Conservation (phyloP, 2,888 invertebrate genomes). For the Kuschelorhynchus macadamiae region DNA sequence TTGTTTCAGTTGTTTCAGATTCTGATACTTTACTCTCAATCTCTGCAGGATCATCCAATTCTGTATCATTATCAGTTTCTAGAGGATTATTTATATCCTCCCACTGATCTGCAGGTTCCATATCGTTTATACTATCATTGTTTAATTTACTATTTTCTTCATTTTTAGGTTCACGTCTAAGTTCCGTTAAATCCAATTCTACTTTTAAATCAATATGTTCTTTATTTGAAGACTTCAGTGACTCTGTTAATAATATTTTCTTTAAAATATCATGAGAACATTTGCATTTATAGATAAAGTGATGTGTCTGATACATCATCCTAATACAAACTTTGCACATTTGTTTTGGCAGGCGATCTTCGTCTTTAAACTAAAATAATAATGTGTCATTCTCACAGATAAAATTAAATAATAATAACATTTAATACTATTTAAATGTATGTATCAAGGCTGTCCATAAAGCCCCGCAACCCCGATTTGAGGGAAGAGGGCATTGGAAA, state of each 20-base stretch:
- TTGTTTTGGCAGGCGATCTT: slow-evolving; percentile 42
- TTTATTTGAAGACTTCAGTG: slow-evolving; percentile 1
- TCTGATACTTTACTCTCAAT: slow-evolving; percentile 12
- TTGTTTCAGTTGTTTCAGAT: background rate
- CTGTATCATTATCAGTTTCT: slow-evolving; percentile 24
- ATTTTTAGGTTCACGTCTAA: background rate
- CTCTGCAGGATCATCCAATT: slow-evolving; percentile 15
- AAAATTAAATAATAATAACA: too few species aligned
- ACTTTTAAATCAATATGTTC: too few species aligned
- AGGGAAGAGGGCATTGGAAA: too few species aligned
- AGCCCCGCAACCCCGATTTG: too few species aligned
- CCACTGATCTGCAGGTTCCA: background rate
- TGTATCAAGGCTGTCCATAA: too few species aligned
- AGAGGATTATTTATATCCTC: background rate
- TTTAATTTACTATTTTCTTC: slow-evolving; percentile 8
- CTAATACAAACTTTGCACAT: slow-evolving; percentile 49
- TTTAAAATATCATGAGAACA: slow-evolving; percentile 33
- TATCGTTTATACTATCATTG: background rate
- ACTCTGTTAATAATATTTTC: slow-evolving; percentile 33
- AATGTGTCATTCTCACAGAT: too few species aligned
- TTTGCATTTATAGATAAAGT: slow-evolving; percentile 46
- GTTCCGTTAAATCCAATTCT: background rate
- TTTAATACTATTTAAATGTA: too few species aligned
- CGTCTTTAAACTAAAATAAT: slow-evolving; percentile 37
- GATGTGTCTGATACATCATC: slow-evolving; percentile 35